Evolutionary conservation across 2,797 vertebrate genomes (phyloP).

Genomic region (Lepilemur septentrionalis): DNA sequence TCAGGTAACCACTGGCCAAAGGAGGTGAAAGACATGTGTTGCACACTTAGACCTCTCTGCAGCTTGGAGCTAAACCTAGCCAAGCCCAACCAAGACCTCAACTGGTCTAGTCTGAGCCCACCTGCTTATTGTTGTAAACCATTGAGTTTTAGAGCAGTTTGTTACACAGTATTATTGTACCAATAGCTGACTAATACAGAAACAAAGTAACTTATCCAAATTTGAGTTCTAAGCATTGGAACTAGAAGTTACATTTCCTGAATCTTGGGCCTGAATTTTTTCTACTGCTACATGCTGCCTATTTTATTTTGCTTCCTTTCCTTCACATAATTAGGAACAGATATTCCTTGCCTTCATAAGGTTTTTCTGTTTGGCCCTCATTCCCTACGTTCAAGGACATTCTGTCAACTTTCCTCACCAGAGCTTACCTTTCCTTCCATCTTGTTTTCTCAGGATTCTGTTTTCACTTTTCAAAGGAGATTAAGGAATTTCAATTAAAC

Average conservation of each 20-base stretch:
- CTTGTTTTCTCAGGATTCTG: not conserved
- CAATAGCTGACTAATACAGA: not conserved
- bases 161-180: not conserved
- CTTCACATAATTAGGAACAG: not conserved
- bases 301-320: not conserved
- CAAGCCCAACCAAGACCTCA: not conserved
- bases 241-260: not conserved
- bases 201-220: not conserved
- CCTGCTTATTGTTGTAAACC: not conserved
- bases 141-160: not conserved
- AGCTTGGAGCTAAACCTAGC: not conserved
- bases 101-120: not conserved
- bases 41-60: not conserved
- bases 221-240: not conserved
- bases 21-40: not conserved
- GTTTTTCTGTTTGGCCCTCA: not conserved
- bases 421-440: not conserved
- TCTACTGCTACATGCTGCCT: not conserved
- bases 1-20: not conserved
- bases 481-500: not conserved
- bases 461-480: constrained; percentile 33
- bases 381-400: not conserved
- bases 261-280: not conserved
- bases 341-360: not conserved
- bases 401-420: not conserved